A percentile compares a stretch with the other conserved stretches of the same genome.
Evolutionary conservation across 2,888 invertebrate species (phyloP).

Genomic region (Heteromyza rotundicornis): DNA sequence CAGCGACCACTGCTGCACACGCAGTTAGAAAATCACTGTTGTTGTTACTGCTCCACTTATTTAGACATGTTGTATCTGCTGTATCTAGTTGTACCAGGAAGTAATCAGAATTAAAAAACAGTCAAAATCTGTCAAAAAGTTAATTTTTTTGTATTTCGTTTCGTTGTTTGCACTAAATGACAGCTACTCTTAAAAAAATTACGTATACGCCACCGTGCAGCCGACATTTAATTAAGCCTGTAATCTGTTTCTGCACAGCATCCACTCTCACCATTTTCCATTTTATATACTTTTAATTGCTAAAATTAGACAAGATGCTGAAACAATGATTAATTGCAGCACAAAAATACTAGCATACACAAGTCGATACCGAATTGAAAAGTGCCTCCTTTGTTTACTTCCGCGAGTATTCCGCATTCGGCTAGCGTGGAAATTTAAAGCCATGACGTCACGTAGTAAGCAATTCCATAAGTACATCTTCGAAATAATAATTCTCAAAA

Average conservation of each 20-base stretch:
- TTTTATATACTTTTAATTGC: background rate
- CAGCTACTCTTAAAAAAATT: too few relatives aligned
- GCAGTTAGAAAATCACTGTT: too few relatives aligned
- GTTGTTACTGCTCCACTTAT: too few relatives aligned
- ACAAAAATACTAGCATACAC: background rate
- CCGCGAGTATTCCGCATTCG: constrained; percentile 31
- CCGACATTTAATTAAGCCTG: background rate
- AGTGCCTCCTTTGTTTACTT: constrained; percentile 42
- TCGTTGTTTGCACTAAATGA: too few relatives aligned
- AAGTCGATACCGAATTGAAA: constrained; percentile 21
- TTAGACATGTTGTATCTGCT: too few relatives aligned
- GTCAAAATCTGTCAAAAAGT: too few relatives aligned
- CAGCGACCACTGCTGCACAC: too few relatives aligned
- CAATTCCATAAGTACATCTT: constrained; percentile 13
- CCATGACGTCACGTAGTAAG: constrained; percentile 40
- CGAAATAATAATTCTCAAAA: constrained; percentile 9
- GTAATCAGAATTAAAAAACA: too few relatives aligned
- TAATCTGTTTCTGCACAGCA: background rate
- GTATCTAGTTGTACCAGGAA: too few relatives aligned
- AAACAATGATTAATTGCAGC: constrained; percentile 32
- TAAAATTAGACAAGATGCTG: constrained; percentile 27
- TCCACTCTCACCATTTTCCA: background rate
- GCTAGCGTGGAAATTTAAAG: constrained; percentile 25
- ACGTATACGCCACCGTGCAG: background rate
- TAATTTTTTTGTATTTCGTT: too few relatives aligned